Evolutionary conservation across 2,888 invertebrate species (phyloP), one percentile per base, ranked within the genome.

Genomic region (Eilema griseolum): DNA sequence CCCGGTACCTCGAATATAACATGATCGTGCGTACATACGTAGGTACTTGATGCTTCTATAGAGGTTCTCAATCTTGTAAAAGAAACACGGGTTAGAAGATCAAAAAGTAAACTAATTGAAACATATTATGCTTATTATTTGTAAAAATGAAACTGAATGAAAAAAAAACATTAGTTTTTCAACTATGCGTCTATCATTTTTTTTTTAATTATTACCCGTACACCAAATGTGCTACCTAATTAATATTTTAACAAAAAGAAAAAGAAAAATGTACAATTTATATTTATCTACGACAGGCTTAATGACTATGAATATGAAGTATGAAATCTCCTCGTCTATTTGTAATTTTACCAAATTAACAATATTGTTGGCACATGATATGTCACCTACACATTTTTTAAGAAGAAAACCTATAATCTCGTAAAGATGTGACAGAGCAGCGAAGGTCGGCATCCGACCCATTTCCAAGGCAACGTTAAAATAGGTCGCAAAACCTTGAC

Each of bases 371-470:
- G 65, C 73, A 46, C n/a, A 26, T 28, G 41, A 63, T 60, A 69
- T 70, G 10, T 56, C 16, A 59, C 61, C 60, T 28, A 67, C 28
- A 24, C 20, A 46, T 52, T 56, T 46, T 28, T 20, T 26, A 20
- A 70, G 23, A 57, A 61, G 66, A 46, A 72, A 71, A 63, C 59
- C 74, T 72, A 76, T 60, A 70, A 72, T 77, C 61, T 66, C 72
- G 68, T 73, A 76, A n/a, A 70, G 70, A 65, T 61, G 69, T 69
- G 67, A 69, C 67, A 52, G 20, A 14, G 59, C 52, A 60, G 33
- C 69, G 81, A 87, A 89, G 88, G 88, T 84, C 83, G 67, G 62
- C 65, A 57, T 37, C 72, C 83, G 86, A 85, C 86, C 86, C 75
- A 84, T 83, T 86, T 89, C 62, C 74, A 78, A 84, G 83, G 78